phyloP scores from a whole-genome alignment of 2,888 invertebrate genomes.

The Ceraclea dissimilis region DNA sequence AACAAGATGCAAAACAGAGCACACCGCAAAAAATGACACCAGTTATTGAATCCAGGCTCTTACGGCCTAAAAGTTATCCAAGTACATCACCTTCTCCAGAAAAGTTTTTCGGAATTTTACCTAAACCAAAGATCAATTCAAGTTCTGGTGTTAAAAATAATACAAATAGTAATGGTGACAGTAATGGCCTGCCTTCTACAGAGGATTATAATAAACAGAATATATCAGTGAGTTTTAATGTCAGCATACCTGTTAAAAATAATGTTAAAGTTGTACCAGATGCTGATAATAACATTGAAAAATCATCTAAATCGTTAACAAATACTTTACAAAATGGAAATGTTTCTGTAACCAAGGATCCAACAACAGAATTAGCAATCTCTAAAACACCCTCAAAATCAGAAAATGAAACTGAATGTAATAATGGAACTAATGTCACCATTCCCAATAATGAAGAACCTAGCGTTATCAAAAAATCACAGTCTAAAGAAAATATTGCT shows the following conservation, averaged over 20 bases:
- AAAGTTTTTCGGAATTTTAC: conserved; percentile 14
- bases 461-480: too few relatives aligned
- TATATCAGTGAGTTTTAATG: conserved; percentile 24
- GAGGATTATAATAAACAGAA: conserved; percentile 19
- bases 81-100: conserved; percentile 32
- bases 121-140: conserved; percentile 4
- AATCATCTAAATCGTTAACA: neutral
- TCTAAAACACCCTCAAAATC: too few relatives aligned
- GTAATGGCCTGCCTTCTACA: neutral
- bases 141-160: conserved; percentile 27
- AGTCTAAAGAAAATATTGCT: too few relatives aligned
- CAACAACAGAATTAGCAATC: too few relatives aligned
- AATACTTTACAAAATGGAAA: conserved; percentile 26
- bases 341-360: neutral
- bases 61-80: conserved; percentile 54
- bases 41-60: conserved; percentile 35
- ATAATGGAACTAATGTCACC: too few relatives aligned
- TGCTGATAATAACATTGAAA: neutral
- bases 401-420: too few relatives aligned
- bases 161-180: conserved; percentile 25
- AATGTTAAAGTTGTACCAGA: neutral
- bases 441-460: too few relatives aligned
- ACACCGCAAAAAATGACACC: neutral
- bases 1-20: neutral
- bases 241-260: conserved; percentile 24